phyloP scores from a whole-genome alignment of 2,888 invertebrate species.

The Catocala fraxini region DNA sequence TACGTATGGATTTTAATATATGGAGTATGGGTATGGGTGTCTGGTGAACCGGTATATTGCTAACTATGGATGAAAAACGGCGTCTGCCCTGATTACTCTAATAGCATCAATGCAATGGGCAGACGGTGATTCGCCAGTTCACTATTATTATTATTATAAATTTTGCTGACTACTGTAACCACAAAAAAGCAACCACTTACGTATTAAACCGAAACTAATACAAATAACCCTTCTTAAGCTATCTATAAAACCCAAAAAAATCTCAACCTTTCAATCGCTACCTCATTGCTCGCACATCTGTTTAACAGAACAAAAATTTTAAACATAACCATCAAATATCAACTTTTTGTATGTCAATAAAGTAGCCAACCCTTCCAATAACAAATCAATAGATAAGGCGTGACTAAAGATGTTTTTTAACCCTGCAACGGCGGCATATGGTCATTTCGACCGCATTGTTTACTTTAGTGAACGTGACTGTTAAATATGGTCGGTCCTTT shows the following conservation, averaged over 20 bases:
- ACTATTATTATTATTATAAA: no score
- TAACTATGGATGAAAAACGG: no score
- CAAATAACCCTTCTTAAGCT: constrained; percentile 1
- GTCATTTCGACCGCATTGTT: constrained; percentile 50
- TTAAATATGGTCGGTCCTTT: constrained; percentile 46
- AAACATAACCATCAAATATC: constrained; percentile 17
- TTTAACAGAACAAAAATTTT: constrained; percentile 19
- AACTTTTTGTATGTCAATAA: constrained; percentile 44
- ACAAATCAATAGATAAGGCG: constrained; percentile 70
- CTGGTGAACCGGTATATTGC: no score
- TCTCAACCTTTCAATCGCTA: constrained; percentile 16
- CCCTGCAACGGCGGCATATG: constrained; percentile 68
- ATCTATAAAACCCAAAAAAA: constrained; percentile 8
- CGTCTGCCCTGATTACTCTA: no score
- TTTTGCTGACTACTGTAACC: no score
- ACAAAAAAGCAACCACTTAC: no score
- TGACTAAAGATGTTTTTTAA: constrained; percentile 62
- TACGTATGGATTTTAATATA: no score
- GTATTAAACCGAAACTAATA: not conserved
- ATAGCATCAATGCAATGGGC: no score
- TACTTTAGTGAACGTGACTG: constrained; percentile 60
- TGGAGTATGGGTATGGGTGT: no score
- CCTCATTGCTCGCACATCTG: constrained; percentile 21
- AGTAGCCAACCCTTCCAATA: constrained; percentile 48
- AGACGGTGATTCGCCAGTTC: no score